Base-by-base conservation (phyloP, 2,888 invertebrate species). In the Caenorhabditis drosophilae region DNA sequence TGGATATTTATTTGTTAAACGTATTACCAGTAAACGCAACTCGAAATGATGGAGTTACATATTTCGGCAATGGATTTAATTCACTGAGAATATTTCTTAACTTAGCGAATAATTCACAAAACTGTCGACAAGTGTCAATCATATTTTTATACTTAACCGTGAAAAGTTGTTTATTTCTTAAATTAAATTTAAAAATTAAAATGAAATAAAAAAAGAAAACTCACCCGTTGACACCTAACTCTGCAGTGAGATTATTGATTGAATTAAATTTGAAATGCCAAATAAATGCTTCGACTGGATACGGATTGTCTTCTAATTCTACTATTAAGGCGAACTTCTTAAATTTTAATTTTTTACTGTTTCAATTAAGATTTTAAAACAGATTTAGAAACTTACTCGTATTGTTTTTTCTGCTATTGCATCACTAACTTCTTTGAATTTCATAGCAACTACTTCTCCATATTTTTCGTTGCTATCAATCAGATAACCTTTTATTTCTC, bases 261-360 rank as follows among this genome's bases (percentile, higher is more conserved):
- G 27, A 16, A 12, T 46, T 20, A 22, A 52, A 63, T 4, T 16
- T 2, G 16, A 63, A 57, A n/a, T 15, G 42, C 63, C 63, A 63
- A 31, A 63, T 18, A 15, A 63, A 63, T 1, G 57, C 36, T 23
- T 63, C 63, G 16, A 42, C 20, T 18, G 48, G 42, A 1, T 27
- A 15, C 9, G 40, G 22, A n/a, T 53, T 18, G 1, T 53, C 20
- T 3, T 23, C 15, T 15, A 47, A 34, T 20, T 63, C 57, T 1
- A 57, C 53, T 0, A 63, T 51, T 12, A 63, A 31, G 4, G 63
- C 63, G 31, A 63, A 48, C 15, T 63, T 63, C 57, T 63, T 35
- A 50, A n/a, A 31, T 4, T 16, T 27, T 16, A 23, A 36, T 15
- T 40, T 3, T 9, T 40, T 3, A 6, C 20, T n/a, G 9, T 9